phyloP scores from a whole-genome alignment of 2,888 invertebrate species.

The Drosophila emarginata region DNA sequence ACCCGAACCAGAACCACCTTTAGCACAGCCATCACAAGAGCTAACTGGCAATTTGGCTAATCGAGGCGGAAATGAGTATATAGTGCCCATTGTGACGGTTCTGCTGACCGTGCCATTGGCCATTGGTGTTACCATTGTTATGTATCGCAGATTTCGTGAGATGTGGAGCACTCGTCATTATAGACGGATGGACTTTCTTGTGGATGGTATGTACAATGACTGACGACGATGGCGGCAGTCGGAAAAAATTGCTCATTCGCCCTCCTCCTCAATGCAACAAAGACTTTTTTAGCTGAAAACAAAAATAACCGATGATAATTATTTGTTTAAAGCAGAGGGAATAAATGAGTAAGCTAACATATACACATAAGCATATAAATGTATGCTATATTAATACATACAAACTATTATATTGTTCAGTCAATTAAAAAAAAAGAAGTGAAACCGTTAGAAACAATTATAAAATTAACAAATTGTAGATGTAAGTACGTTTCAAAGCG shows the following conservation, averaged over 20 bases:
- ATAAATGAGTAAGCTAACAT: constrained; percentile 7
- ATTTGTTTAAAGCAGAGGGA: constrained; percentile 44
- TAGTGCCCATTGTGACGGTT: constrained; percentile 89
- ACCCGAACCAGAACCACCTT: constrained; percentile 40
- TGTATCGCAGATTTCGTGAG: constrained; percentile 88
- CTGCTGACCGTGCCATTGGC: constrained; percentile 87
- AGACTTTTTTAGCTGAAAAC: constrained; percentile 26
- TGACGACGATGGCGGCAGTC: constrained; percentile 80
- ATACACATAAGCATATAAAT: not conserved
- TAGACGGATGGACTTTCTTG: constrained; percentile 92
- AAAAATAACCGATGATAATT: constrained; percentile 37
- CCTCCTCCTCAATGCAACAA: constrained; percentile 15
- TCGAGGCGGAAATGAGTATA: constrained; percentile 85
- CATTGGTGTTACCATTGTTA: constrained; percentile 87
- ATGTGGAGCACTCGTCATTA: constrained; percentile 94
- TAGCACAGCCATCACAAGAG: constrained; percentile 77
- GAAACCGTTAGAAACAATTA: not conserved
- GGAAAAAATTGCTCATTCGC: constrained; percentile 13
- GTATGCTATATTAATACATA: constrained; percentile 4
- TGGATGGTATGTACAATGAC: constrained; percentile 95
- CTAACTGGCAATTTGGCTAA: constrained; percentile 45
- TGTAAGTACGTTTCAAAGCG: constrained; percentile 29
- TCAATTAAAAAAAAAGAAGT: constrained; percentile 34
- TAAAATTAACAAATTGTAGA: not conserved
- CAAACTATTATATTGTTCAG: constrained; percentile 38